Evolutionary conservation across 2,113 vertebrate genomes (phyloP), one percentile per base, ranked within the genome.

Genomic region (Asarcornis scutulata): DNA sequence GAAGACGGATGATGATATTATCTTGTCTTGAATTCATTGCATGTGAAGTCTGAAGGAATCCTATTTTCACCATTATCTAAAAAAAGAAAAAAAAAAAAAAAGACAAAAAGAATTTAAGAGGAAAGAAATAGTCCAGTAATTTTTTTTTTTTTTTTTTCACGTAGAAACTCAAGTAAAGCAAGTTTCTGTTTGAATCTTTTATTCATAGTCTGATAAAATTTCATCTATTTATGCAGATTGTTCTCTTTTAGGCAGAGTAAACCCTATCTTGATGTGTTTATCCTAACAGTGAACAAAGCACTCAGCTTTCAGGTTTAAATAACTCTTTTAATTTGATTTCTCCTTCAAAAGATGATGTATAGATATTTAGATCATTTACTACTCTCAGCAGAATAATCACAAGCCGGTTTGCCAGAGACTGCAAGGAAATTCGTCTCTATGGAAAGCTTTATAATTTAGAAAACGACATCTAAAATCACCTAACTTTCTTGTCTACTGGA

Each of bases 1-100:
- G 82, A 96, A 95, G 94, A 96, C 84, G 79, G 91, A 96, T 96
- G 95, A 73, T 94, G 81, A 91, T 93, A 95, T 93, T 96, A 96
- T 83, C 83, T 94, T 95, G 86, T 96, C 93, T 92, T 81, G 56
- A 92, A 92, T 90, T 89, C 86, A 75, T 68, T 0, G 4, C 81
- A 95, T 95, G 77, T 89, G 90, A 94, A 84, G 93, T 96, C 77
- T 96, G 93, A 93, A 75, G 63, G 93, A 97, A 91, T 96, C 90
- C 95, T 93, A 95, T 97, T 93, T 94, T 96, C 95, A 89, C 79
- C 26, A 82, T 96, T 93, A 91, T 52, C 64, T 83, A 84, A 64
- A 77, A 40, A 38, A 63, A 27, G 9, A 34, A 26, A 62, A 16
- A 64, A 77, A 77, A 40, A 63, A 40, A 16, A 17, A 25, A 60